A percentile compares a stretch with the other conserved stretches of the same genome.
Conservation (phyloP, 2,113 vertebrate genomes). For the Oncorhynchus kisutch region DNA sequence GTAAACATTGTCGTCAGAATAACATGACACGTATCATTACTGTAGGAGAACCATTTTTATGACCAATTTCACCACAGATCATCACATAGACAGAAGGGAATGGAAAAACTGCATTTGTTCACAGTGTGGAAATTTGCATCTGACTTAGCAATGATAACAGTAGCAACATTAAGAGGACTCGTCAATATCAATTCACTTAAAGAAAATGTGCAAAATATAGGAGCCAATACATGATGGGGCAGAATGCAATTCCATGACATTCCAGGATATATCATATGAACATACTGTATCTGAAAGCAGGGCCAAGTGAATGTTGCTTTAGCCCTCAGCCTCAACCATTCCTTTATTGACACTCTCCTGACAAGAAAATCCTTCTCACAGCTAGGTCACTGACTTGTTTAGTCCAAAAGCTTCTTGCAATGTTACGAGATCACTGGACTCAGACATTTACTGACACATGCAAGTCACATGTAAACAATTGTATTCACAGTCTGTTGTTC, state of each 20-base stretch:
- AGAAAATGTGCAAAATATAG: no score
- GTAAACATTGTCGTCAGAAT: background rate
- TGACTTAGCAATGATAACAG: no score
- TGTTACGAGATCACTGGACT: no score
- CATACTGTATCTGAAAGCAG: background rate
- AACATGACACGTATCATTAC: background rate
- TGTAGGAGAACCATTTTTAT: background rate
- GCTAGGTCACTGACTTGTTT: background rate
- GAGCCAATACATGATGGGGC: no score
- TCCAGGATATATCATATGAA: no score
- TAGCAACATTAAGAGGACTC: no score
- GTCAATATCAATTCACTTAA: no score
- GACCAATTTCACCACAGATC: background rate
- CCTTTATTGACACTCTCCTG: slow-evolving; percentile 10
- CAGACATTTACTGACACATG: background rate
- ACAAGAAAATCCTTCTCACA: background rate
- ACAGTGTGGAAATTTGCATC: no score
- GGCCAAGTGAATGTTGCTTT: background rate
- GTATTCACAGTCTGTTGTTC: background rate
- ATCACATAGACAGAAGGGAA: background rate
- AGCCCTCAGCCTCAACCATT: slow-evolving; percentile 9
- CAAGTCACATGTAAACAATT: background rate
- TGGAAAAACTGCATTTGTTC: no score
- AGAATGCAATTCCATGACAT: no score
- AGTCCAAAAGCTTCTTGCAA: background rate